Percentiles rank a stretch among this genome's conserved stretches.
Conservation (phyloP, 2,888 invertebrate genomes). For the Xylota sylvarum region DNA sequence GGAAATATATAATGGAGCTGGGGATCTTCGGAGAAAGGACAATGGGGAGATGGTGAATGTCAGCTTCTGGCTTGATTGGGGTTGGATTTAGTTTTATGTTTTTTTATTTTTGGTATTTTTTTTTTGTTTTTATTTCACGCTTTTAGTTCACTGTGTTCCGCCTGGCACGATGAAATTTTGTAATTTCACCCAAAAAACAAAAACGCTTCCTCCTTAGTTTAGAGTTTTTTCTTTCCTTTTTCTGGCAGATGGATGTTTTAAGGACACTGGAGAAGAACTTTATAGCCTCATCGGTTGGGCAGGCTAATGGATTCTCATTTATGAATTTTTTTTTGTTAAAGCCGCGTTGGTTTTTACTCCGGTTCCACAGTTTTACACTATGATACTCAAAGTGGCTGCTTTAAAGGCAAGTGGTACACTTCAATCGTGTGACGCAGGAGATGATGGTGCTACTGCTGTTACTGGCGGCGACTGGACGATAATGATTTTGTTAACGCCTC, state of each 20-base stretch:
- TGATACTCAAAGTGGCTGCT: slow-evolving; percentile 24
- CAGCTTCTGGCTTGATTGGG: slow-evolving; percentile 58
- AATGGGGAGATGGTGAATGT: slow-evolving; percentile 29
- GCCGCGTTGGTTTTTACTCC: slow-evolving; percentile 1
- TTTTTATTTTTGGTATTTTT: slow-evolving; percentile 12
- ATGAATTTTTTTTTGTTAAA: slow-evolving; percentile 28
- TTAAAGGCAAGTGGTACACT: slow-evolving; percentile 28
- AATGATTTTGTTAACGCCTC: slow-evolving; percentile 50
- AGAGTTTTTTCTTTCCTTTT: slow-evolving; percentile 7
- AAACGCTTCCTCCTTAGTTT: slow-evolving; percentile 33
- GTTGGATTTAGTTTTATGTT: slow-evolving; percentile 34
- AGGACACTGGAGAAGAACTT: slow-evolving; percentile 29
- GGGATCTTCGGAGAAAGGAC: slow-evolving; percentile 19
- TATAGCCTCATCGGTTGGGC: slow-evolving; percentile 26
- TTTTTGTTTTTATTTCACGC: slow-evolving; percentile 5
- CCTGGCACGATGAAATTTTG: slow-evolving; percentile 50
- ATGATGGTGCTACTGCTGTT: slow-evolving; percentile 4
- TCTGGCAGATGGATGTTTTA: slow-evolving; percentile 37
- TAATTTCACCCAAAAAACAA: slow-evolving; percentile 43
- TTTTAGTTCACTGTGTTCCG: slow-evolving; percentile 13
- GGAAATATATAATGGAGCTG: slow-evolving; percentile 21
- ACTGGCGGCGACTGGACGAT: slow-evolving; percentile 39
- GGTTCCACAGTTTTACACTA: neutral
- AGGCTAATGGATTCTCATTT: slow-evolving; percentile 54
- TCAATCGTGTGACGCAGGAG: slow-evolving; percentile 14